Base-by-base conservation (phyloP, 2,797 vertebrate species). In the Aeoliscus strigatus region DNA sequence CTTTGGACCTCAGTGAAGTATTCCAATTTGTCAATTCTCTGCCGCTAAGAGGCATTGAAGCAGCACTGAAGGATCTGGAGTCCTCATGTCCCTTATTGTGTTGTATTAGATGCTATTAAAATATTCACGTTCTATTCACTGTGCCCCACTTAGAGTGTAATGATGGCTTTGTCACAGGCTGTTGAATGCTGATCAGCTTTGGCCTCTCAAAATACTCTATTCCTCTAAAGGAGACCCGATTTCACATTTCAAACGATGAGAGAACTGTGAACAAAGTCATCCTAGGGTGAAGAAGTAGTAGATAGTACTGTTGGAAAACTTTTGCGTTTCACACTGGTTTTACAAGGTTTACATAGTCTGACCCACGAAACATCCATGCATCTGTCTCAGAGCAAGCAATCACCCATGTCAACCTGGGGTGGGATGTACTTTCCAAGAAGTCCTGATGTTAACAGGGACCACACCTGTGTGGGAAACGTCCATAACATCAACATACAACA, bases 141-240 rank as follows among this genome's bases (percentile, higher is more conserved):
- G 29, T 79, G 77, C 44, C 70, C 79, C 69, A 83, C 73, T 85
- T 80, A 61, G 52, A 77, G 63, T 71, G 61, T 70, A 71, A 73
- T 63, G 71, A 66, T 70, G 56, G 66, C 70, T 83, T 79, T 79
- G 82, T 82, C 74, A 77, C 72, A 81, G 75, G 66, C 77, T 61
- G 73, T 61, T 28, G 41, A 74, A 66, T 70, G 74, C 73, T 64
- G 75, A 81, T 77, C 75, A 77, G 80, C 77, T 77, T 84, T 76
- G 66, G 74, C 56, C 75, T 71, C 66, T 77, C 58, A 58, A 70
- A 75, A 60, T 62, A 72, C 60, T 81, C 76, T 51, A 82, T 81
- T 63, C 66, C 64, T 43, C 39, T 48, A 59, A 77, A 73, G 80
- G 65, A 79, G 65, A 78, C 75, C 65, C 71, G 76, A 66, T 72